Evolutionary conservation across 92 coral and sea anemone species (phyloP), one percentile per base, ranked within the genome.

Genomic region (Palythoa grandis): DNA sequence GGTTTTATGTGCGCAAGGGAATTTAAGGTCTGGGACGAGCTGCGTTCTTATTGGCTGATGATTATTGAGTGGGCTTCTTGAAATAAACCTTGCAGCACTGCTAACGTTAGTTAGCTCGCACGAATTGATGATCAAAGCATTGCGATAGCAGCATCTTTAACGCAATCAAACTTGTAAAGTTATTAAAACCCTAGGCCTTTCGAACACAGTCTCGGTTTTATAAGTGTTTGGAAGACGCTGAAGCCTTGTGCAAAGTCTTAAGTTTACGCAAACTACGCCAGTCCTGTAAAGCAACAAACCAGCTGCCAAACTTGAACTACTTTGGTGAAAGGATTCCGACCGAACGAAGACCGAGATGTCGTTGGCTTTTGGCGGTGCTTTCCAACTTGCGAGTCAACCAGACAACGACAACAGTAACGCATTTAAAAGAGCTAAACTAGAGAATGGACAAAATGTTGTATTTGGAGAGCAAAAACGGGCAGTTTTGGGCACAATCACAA

Each of bases 401-500:
- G 95, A 94, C 70, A 94, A 93, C 85, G 87, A 92, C 39, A 92
- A 87, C 19, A 88, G 78, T 86, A 94, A 80, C 78, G 90, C 82
- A 37, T 90, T 94, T 74, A 94, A 94, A 89, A 92, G 91, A 87
- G 95, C 95, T 17, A 90, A 92, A 82, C 89, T 94, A 73, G 98
- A 94, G 77, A 92, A 91, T 87, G 95, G 98, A 3, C 95, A 92
- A 80, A 80, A 66, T 25, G 92, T 90, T 5, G 88, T 87, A 52
- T 77, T 83, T 58, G 89, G 88, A 52, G 91, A 83, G 83, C 95
- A 90, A 77, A 92, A 91, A 82, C 96, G 99, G 40, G 98, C 99
- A 13, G 99, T 92, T 86, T 93, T 96, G 91, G 93, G 99, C 19
- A 96, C 98, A 53, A 93, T 96, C 52, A 93, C 99, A 57, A 93